Evolutionary conservation across 2,797 vertebrate species (phyloP).

Genomic region (Aeoliscus strigatus): DNA sequence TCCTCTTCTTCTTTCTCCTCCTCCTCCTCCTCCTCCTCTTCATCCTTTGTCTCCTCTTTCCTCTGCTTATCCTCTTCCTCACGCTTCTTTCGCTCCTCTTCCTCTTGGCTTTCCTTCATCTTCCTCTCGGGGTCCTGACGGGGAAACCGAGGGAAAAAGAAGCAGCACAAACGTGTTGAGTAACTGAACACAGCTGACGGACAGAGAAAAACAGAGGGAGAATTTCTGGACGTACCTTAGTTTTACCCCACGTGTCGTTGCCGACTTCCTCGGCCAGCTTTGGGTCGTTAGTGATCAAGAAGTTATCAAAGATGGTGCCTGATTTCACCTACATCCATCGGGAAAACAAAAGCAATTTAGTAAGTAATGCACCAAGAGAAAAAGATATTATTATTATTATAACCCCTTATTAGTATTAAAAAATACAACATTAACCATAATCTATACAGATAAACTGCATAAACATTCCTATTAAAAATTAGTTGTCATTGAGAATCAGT

Average conservation of each 20-base stretch:
- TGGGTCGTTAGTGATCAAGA: conserved; percentile 81
- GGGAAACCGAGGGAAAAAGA: background rate
- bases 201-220: background rate
- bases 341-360: background rate
- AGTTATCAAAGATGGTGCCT: conserved; percentile 84
- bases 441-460: no score
- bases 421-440: no score
- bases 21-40: conserved; percentile 64
- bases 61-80: conserved; percentile 72
- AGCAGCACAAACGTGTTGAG: no score
- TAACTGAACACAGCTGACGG: no score
- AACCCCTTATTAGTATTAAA: no score
- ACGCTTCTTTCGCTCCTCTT: conserved; percentile 69
- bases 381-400: no score
- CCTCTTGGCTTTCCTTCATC: conserved; percentile 78
- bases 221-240: conserved; percentile 65
- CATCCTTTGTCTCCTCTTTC: conserved; percentile 70
- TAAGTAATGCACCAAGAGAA: background rate
- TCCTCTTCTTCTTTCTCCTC: conserved; percentile 55
- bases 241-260: conserved; percentile 78
- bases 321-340: conserved; percentile 76
- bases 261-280: conserved; percentile 80
- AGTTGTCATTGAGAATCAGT: no score
- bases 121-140: conserved; percentile 75
- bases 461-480: no score